Percentiles rank a stretch among this genome's conserved stretches.
These are phyloP conservation scores for Tiphia femorata DNA, from an alignment of 2,888 invertebrate species.

Conservation along the genomic window DNA sequence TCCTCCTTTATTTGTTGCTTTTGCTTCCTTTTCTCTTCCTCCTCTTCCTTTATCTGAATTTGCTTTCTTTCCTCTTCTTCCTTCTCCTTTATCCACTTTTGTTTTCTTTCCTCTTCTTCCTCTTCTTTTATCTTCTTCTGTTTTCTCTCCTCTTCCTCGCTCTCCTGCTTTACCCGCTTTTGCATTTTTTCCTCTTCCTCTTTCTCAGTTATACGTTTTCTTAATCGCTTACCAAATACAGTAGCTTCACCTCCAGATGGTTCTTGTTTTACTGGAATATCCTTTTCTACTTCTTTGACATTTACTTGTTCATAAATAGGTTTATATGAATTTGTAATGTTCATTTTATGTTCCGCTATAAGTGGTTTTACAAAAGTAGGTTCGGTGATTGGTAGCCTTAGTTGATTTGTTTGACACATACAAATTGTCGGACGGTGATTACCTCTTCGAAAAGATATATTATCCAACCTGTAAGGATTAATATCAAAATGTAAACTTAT, in stretches of 20 bases:
- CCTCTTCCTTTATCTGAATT: no score
- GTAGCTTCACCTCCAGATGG: slow-evolving; percentile 32
- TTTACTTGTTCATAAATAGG: background rate
- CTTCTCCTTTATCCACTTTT: slow-evolving; percentile 33
- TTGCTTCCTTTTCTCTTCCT: slow-evolving; percentile 3
- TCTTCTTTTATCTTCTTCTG: background rate
- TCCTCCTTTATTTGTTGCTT: no score
- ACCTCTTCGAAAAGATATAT: slow-evolving; percentile 56
- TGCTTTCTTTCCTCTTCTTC: no score
- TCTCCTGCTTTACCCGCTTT: slow-evolving; percentile 3
- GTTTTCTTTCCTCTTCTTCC: background rate
- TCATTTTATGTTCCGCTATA: background rate
- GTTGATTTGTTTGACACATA: background rate
- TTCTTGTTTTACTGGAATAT: background rate
- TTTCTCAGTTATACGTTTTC: slow-evolving; percentile 35
- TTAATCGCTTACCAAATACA: slow-evolving; percentile 56
- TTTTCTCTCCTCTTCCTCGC: slow-evolving; percentile 12
- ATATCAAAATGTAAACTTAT: slow-evolving; percentile 9
- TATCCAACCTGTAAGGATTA: slow-evolving; percentile 57
- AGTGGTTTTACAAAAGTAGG: no score
- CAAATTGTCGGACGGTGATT: background rate
- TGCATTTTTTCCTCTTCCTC: slow-evolving; percentile 11
- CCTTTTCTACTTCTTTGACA: background rate
- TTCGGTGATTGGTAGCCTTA: no score
- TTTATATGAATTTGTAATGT: background rate